These are phyloP conservation scores for Sitobion miscanthi DNA, from an alignment of 1,140 invertebrate species.

Conservation along the genomic window DNA sequence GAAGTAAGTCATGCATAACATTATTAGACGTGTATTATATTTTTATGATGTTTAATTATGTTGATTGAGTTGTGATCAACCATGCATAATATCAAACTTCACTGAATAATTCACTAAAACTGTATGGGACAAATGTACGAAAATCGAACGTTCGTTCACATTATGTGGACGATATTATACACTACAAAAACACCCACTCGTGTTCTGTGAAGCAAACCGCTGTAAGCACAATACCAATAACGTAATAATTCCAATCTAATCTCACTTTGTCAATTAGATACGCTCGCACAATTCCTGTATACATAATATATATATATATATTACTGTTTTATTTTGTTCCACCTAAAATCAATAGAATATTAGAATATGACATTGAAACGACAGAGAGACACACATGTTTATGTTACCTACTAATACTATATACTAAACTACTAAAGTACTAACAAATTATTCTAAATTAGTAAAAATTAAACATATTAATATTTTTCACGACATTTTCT, in stretches of 20 bases:
- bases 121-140: background rate
- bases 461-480: background rate
- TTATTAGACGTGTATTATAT: background rate
- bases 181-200: background rate
- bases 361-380: background rate
- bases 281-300: background rate
- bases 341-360: background rate
- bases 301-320: background rate
- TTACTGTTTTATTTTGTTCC: background rate
- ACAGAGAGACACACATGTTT: background rate
- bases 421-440: background rate
- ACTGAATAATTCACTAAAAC: constrained; percentile 2
- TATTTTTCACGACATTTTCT: too few species aligned
- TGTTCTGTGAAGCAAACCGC: background rate
- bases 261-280: constrained; percentile 16
- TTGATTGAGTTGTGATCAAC: background rate
- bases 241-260: background rate
- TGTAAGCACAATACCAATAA: background rate
- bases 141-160: background rate
- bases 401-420: background rate
- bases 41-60: background rate
- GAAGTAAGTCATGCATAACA: background rate
- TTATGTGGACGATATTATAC: background rate
- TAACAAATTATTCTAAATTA: background rate
- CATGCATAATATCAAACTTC: background rate